Conservation (phyloP, 1,140 invertebrate species). For the Brachionus rotundiformis region DNA sequence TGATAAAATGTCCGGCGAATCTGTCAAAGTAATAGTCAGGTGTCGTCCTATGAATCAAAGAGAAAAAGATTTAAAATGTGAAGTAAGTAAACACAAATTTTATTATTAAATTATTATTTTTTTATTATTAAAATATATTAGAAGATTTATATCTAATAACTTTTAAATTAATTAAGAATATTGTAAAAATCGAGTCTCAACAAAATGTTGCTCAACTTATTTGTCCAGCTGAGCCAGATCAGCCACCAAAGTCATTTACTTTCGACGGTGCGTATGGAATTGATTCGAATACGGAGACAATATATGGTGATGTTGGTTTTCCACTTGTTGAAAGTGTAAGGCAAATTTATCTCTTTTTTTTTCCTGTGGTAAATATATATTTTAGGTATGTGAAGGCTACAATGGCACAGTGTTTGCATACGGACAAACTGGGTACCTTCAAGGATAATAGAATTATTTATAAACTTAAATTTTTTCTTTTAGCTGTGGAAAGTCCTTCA, state of each 20-base stretch:
- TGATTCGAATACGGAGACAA: conserved; percentile 70
- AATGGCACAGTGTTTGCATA: conserved; percentile 70
- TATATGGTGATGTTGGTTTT: conserved; percentile 73
- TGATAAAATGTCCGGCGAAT: conserved; percentile 66
- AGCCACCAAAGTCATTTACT: conserved; percentile 73
- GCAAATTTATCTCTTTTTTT: background rate
- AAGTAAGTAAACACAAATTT: conserved; percentile 65
- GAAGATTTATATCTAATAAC: no score
- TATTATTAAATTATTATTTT: no score
- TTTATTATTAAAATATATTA: conserved; percentile 51
- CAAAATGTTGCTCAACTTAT: conserved; percentile 68
- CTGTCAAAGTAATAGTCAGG: conserved; percentile 84
- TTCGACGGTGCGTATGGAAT: conserved; percentile 73
- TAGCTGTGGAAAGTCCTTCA: conserved; percentile 66
- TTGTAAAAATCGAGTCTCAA: conserved; percentile 72
- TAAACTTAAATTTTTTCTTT: no score
- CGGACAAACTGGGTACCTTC: conserved; percentile 67
- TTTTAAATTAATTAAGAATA: conserved; percentile 66
- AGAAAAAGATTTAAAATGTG: conserved; percentile 73
- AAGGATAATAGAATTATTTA: no score
- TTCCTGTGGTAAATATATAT: conserved; percentile 59
- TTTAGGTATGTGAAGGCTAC: conserved; percentile 70
- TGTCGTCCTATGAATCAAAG: conserved; percentile 83
- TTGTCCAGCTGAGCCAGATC: conserved; percentile 68
- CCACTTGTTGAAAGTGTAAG: conserved; percentile 70